Evolutionary conservation across 2,113 vertebrate genomes (phyloP), one percentile per base, ranked within the genome.

Genomic region (human): DNA sequence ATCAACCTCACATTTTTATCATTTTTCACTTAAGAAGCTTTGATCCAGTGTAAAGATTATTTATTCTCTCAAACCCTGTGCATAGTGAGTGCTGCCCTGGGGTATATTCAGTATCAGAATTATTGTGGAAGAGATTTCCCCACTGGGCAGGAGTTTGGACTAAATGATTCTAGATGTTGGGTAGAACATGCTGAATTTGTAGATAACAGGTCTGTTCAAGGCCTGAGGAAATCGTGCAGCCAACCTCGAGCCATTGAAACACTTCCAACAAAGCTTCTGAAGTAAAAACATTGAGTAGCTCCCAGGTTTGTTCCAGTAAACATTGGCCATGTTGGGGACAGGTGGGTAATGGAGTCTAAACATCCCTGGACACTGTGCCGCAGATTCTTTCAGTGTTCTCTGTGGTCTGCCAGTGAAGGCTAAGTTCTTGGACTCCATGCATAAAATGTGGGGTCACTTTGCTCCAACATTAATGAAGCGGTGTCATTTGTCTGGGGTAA

Each of bases 21-120:
- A 40, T 81, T 95, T 97, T 94, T 87, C 45, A 66, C 66, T 59
- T 89, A 80, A 93, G 23, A 89, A 35, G 2, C 6, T 85, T 72
- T 38, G 70, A 89, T 13, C 25, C 13, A 52, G 6, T 6, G 6
- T 68, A 87, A 91, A 86, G 43, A n/a, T 35, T 23, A 25, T 93
- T 85, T 82, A 32, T 85, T 86, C 40, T 61, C 2, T 43, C 40
- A 11, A 64, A 35, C 40, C 27, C 43, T 57, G 16, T 43, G 61
- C 55, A 43, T 61, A 13, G 20, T 38, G 18, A 73, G 45, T 52
- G 11, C 14, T 50, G 14, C 22, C 40, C 43, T 16, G 14, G 38
- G 35, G 20, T 45, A 40, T 27, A 22, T 52, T 78, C 8, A 27
- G 10, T 35, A 52, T 79, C 75, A 80, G n/a, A 87, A 87, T n/a